Conservation (phyloP, 2,888 invertebrate species). For the Poecilobothrus nobilitatus region DNA sequence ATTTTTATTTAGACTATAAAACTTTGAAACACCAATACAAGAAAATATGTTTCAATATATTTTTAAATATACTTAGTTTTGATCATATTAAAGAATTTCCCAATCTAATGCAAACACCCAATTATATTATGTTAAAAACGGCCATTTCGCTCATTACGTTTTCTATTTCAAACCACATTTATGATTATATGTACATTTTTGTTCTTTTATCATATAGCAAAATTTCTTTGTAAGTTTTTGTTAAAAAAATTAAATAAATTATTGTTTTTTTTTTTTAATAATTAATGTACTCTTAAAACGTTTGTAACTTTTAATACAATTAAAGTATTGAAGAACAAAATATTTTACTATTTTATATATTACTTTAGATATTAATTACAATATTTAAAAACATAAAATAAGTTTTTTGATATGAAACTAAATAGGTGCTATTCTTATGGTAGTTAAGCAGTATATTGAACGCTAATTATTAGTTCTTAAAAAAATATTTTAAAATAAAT, state of each 20-base stretch:
- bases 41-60: background rate
- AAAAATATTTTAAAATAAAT: too few species aligned
- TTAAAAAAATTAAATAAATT: background rate
- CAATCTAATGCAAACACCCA: too few species aligned
- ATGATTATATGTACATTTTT: too few species aligned
- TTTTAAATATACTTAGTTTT: background rate
- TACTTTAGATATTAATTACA: constrained; percentile 1
- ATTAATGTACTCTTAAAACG: too few species aligned
- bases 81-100: background rate
- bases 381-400: background rate
- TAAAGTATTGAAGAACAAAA: background rate
- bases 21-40: background rate
- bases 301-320: background rate
- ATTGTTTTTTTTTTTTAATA: background rate
- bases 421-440: constrained; percentile 1
- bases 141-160: background rate
- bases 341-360: background rate
- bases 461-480: background rate
- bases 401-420: background rate
- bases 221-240: background rate
- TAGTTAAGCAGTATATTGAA: background rate
- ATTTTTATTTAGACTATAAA: constrained; percentile 12
- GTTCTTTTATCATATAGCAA: background rate
- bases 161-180: background rate
- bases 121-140: background rate